A percentile compares a stretch with the other conserved stretches of the same genome.
phyloP scores from a whole-genome alignment of 2,888 invertebrate genomes.

The Diaperis boleti region DNA sequence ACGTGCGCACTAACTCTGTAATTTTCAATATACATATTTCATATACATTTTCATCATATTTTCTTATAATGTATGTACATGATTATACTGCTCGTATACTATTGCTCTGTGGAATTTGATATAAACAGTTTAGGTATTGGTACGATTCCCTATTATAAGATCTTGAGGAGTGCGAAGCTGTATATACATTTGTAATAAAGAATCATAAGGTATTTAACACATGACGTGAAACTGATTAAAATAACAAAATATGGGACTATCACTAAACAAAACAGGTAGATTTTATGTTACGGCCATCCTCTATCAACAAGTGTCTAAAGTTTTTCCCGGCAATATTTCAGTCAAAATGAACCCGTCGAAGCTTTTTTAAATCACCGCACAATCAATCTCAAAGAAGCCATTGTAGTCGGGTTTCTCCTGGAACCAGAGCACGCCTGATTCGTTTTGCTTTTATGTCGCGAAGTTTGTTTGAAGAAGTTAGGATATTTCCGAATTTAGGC shows the following conservation, averaged over 20 bases:
- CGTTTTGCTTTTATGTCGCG: constrained; percentile 11
- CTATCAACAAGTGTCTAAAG: constrained; percentile 6
- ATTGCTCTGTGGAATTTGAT: too few relatives aligned
- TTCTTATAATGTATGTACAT: too few relatives aligned
- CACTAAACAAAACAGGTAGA: constrained; percentile 8
- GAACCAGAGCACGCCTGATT: constrained; percentile 6
- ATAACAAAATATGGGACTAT: not conserved
- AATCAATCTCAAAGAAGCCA: constrained; percentile 13
- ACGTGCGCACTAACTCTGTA: too few relatives aligned
- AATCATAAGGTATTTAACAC: not conserved
- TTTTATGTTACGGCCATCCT: not conserved
- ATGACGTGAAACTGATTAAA: constrained; percentile 10
- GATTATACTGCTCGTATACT: too few relatives aligned
- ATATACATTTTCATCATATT: too few relatives aligned
- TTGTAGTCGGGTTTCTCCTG: constrained; percentile 6
- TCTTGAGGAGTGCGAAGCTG: too few relatives aligned
- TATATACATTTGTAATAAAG: too few relatives aligned
- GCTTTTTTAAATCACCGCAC: constrained; percentile 7
- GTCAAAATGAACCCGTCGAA: constrained; percentile 14
- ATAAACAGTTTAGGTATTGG: too few relatives aligned
- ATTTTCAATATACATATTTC: too few relatives aligned
- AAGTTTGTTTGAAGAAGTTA: constrained; percentile 9
- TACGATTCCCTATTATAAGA: too few relatives aligned
- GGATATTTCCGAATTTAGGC: constrained; percentile 1
- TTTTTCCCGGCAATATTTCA: constrained; percentile 6